phyloP scores from a whole-genome alignment of 2,888 invertebrate genomes.

The Tricholauxania praeusta region DNA sequence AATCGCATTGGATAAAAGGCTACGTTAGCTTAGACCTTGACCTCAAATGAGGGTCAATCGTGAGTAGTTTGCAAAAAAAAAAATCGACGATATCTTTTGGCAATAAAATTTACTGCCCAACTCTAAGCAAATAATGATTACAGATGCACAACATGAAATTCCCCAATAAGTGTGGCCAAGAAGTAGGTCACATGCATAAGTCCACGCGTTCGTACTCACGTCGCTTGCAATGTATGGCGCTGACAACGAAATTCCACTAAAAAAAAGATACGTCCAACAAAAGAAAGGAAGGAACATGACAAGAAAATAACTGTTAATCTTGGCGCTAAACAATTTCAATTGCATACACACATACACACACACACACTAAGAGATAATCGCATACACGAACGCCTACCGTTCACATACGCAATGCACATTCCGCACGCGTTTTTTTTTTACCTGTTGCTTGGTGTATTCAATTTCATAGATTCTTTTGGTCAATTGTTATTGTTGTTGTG shows the following conservation, averaged over 20 bases:
- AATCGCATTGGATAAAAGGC: too few relatives aligned
- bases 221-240: background rate
- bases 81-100: too few relatives aligned
- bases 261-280: background rate
- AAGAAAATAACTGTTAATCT: slow-evolving; percentile 26
- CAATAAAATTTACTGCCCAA: too few relatives aligned
- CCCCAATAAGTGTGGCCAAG: slow-evolving; percentile 42
- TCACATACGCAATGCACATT: slow-evolving; percentile 13
- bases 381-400: slow-evolving; percentile 17
- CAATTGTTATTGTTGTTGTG: background rate
- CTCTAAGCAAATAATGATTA: background rate
- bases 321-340: slow-evolving; percentile 46
- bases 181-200: slow-evolving; percentile 60
- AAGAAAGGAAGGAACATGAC: background rate
- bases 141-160: too few relatives aligned
- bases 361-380: slow-evolving; percentile 18
- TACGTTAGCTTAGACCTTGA: too few relatives aligned
- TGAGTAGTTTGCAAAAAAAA: too few relatives aligned
- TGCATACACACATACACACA: slow-evolving; percentile 40
- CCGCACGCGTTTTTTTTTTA: too few relatives aligned
- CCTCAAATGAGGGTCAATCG: too few relatives aligned
- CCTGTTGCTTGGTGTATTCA: too few relatives aligned
- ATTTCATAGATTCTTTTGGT: background rate
- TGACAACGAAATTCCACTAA: background rate
- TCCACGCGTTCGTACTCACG: slow-evolving; percentile 48